Percentiles rank a stretch among this genome's conserved stretches.
Evolutionary conservation across 2,888 invertebrate species (phyloP).

Genomic region (Julus scandinavius): DNA sequence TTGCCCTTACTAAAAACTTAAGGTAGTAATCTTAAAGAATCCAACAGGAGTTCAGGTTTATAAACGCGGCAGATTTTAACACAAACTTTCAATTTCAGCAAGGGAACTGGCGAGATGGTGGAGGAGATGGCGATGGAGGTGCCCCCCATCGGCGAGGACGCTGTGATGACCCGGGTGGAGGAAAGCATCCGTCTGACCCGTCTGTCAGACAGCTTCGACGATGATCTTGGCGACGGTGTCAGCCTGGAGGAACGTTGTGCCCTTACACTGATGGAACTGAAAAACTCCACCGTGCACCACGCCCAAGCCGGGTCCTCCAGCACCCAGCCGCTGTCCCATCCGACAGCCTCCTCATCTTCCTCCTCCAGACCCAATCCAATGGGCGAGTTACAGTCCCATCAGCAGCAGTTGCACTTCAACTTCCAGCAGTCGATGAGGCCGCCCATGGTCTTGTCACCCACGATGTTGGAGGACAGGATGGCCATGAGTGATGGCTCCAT

Average conservation of each 20-base stretch:
- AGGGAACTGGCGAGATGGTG: not conserved
- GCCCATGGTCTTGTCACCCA: constrained; percentile 25
- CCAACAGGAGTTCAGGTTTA: too few relatives aligned
- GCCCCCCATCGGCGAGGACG: not conserved
- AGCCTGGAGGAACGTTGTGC: constrained; percentile 58
- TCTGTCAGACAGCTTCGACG: constrained; percentile 35
- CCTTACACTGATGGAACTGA: constrained; percentile 57
- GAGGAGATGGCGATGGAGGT: constrained; percentile 4
- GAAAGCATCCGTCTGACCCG: constrained; percentile 37
- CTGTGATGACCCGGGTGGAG: constrained; percentile 9
- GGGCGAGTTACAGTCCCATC: constrained; percentile 22
- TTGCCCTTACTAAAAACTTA: too few relatives aligned
- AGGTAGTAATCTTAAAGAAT: not conserved
- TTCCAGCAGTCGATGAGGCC: constrained; percentile 4
- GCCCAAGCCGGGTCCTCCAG: not conserved
- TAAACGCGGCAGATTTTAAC: too few relatives aligned
- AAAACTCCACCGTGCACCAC: constrained; percentile 55
- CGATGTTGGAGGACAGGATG: constrained; percentile 44
- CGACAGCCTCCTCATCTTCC: not conserved
- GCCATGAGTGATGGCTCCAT: constrained; percentile 45
- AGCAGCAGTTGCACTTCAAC: not conserved
- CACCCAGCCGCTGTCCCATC: constrained; percentile 2
- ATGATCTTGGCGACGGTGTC: constrained; percentile 55
- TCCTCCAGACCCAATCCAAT: not conserved
- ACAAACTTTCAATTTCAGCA: not conserved